These are phyloP conservation scores for Drosophila seguyi DNA, from an alignment of 1,140 invertebrate species.

Conservation along the genomic window DNA sequence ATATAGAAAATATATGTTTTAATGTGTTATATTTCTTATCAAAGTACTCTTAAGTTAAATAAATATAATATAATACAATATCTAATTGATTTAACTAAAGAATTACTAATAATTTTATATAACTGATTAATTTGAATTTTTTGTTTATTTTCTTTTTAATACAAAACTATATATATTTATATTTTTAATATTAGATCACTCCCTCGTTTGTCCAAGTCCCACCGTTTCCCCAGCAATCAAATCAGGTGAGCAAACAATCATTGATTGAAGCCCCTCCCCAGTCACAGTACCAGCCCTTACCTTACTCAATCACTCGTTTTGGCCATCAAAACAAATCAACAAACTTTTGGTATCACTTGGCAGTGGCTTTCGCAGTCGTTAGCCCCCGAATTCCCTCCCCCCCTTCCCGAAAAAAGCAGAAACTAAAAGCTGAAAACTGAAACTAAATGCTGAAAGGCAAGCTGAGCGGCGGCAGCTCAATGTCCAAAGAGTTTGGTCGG, in stretches of 20 bases:
- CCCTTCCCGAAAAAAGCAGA: not conserved
- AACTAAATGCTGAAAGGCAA: constrained; percentile 34
- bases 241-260: constrained; percentile 12
- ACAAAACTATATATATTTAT: too few species aligned
- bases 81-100: too few species aligned
- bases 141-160: too few species aligned
- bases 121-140: too few species aligned
- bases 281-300: not conserved
- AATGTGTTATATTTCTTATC: too few species aligned
- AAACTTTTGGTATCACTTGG: constrained; percentile 4
- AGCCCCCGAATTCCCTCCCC: not conserved
- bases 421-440: constrained; percentile 18
- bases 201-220: not conserved
- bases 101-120: too few species aligned
- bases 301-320: constrained; percentile 13
- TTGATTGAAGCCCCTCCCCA: not conserved
- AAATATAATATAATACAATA: too few species aligned
- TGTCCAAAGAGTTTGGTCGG: constrained; percentile 42
- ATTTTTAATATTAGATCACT: not conserved
- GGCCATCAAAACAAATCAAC: constrained; percentile 12
- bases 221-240: too few species aligned
- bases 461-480: constrained; percentile 27
- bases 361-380: constrained; percentile 36
- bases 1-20: too few species aligned
- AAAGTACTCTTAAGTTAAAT: too few species aligned